Base-by-base conservation (phyloP, 2,888 invertebrate species). In the Drosophila austrosaltans region DNA sequence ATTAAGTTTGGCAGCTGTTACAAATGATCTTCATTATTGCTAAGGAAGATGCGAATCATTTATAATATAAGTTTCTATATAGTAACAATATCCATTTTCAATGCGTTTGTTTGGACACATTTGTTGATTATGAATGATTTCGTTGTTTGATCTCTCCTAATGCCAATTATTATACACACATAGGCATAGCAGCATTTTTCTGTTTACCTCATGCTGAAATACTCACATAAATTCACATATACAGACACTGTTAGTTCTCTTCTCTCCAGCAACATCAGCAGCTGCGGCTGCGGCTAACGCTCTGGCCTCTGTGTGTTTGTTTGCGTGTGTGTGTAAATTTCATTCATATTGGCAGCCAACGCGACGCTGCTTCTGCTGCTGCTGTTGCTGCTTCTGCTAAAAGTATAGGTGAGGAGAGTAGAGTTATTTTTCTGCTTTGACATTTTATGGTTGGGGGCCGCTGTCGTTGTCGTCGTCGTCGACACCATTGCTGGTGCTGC, bases 161-260 rank as follows among this genome's bases (percentile, higher is more conserved):
- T 75, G 58, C 73, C 76, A 72, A 69, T 65, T 80, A 75, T 81
- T 79, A 71, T 57, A 77, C 80, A 77, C 77, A 70, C 77, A 75
- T 63, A 63, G 71, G 57, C 70, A 63, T 72, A 74, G 59, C 74
- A 74, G 59, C 76, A 69, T 65, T 70, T 82, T 83, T 83, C 71
- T 78, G 88, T 88, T 87, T 85, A 88, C 88, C 84, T 84, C 84
- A 84, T 84, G 88, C 87, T 85, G n/a, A 82, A 78, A 78, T 78
- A 76, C 78, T 25, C 30, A 39, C 48, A 54, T 22, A 40, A 22
- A 69, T 48, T 58, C 59, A 54, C 32, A 64, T 53, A 64, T 10
- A 66, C 59, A 78, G 77, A 85, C 82, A 70, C 72, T 67, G 63
- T 32, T 25, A 56, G 12, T 28, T 28, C 32, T 56, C 30, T 56